These are phyloP conservation scores for Acrocephalus scirpaceus DNA, from an alignment of 2,797 vertebrate species.

Conservation along the genomic window DNA sequence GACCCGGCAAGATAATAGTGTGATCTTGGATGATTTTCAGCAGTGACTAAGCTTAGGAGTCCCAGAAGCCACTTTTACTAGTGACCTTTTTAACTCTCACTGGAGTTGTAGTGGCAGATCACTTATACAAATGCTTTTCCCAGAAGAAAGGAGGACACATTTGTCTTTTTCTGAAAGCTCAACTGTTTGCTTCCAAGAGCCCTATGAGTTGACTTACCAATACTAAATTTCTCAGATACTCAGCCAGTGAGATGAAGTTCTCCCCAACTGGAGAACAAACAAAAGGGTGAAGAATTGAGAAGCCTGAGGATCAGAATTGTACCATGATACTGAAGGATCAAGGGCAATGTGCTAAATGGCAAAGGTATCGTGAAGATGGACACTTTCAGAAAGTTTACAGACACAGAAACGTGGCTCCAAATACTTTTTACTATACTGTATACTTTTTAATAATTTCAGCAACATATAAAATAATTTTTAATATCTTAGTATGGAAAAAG, in stretches of 20 bases:
- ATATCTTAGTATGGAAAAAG: neutral
- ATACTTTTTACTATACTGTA: neutral
- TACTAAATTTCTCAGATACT: neutral
- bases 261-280: neutral
- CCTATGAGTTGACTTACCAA: neutral
- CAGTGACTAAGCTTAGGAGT: conserved; percentile 21
- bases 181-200: neutral
- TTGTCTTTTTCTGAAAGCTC: neutral
- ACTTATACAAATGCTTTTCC: conserved; percentile 4
- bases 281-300: neutral
- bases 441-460: neutral
- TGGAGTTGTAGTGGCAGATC: conserved; percentile 9
- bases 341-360: neutral
- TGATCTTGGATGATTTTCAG: neutral
- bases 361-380: neutral
- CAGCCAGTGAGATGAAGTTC: neutral
- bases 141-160: neutral
- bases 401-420: neutral
- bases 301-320: neutral
- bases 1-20: neutral
- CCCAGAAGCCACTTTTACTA: conserved; percentile 1
- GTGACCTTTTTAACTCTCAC: conserved; percentile 25
- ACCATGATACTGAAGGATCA: neutral
- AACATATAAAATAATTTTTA: neutral
- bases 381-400: neutral